A percentile compares a stretch with the other conserved stretches of the same genome.
These are phyloP conservation scores for Stenolophus ochropezus DNA, from an alignment of 2,888 invertebrate genomes.

Conservation along the genomic window DNA sequence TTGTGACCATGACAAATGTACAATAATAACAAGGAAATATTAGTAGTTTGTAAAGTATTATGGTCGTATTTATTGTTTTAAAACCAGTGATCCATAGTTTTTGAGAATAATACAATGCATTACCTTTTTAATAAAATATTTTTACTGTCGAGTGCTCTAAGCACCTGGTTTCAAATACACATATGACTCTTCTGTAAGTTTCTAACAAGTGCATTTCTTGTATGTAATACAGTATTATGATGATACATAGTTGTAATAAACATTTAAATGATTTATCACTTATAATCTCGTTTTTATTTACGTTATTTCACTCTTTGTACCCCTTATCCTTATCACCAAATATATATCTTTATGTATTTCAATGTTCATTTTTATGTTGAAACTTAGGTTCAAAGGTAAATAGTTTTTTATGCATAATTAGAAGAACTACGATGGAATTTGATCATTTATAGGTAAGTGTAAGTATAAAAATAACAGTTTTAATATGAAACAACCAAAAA, in stretches of 20 bases:
- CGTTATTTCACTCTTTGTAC: background rate
- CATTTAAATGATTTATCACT: slow-evolving; percentile 60
- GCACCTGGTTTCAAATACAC: slow-evolving; percentile 64
- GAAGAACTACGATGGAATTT: too few species aligned
- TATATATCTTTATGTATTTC: background rate
- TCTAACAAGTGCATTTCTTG: slow-evolving; percentile 93
- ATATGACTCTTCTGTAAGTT: slow-evolving; percentile 88
- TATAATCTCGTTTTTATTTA: slow-evolving; percentile 49
- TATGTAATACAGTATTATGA: slow-evolving; percentile 93
- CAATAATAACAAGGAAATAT: slow-evolving; percentile 59
- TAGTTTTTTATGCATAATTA: too few species aligned
- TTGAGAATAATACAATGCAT: slow-evolving; percentile 38
- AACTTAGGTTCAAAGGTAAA: background rate
- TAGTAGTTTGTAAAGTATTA: slow-evolving; percentile 51
- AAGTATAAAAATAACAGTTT: too few species aligned
- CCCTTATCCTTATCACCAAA: background rate
- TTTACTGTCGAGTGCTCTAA: slow-evolving; percentile 65
- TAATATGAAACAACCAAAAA: too few species aligned
- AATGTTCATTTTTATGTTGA: background rate
- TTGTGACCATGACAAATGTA: slow-evolving; percentile 59
- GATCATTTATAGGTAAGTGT: too few species aligned
- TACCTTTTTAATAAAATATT: slow-evolving; percentile 61
- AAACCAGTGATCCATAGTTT: slow-evolving; percentile 62
- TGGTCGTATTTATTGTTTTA: slow-evolving; percentile 45
- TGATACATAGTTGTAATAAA: slow-evolving; percentile 73